Conservation (phyloP, 2,797 vertebrate species). For the Lepus townsendii region DNA sequence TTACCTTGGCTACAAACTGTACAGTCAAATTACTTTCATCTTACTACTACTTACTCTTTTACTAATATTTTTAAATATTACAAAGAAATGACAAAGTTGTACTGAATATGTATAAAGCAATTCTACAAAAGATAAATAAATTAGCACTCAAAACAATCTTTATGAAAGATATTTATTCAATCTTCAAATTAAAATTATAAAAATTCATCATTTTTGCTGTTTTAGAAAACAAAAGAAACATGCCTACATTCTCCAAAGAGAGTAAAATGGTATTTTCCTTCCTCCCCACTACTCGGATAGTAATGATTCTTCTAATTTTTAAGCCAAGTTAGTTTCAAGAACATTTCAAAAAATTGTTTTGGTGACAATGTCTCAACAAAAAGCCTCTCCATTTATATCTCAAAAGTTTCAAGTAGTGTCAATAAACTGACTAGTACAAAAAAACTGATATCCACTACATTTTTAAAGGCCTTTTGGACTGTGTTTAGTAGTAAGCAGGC, state of each 20-base stretch:
- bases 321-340: slow-evolving; percentile 79
- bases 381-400: slow-evolving; percentile 85
- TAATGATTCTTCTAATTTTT: slow-evolving; percentile 80
- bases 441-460: slow-evolving; percentile 76
- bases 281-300: slow-evolving; percentile 82
- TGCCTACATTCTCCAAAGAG: slow-evolving; percentile 62
- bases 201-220: slow-evolving; percentile 77
- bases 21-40: slow-evolving; percentile 80
- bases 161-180: slow-evolving; percentile 84
- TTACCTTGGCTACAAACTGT: slow-evolving; percentile 82
- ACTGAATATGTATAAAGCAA: slow-evolving; percentile 83
- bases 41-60: slow-evolving; percentile 65
- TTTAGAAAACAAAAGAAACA: slow-evolving; percentile 79
- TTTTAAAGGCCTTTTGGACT: slow-evolving; percentile 88
- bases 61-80: slow-evolving; percentile 82
- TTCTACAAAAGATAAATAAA: slow-evolving; percentile 86
- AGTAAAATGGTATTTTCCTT: slow-evolving; percentile 72
- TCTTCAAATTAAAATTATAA: slow-evolving; percentile 83
- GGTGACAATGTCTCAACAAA: slow-evolving; percentile 82
- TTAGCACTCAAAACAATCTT: slow-evolving; percentile 86
- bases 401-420: slow-evolving; percentile 83
- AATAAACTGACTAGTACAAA: slow-evolving; percentile 86
- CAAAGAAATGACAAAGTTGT: slow-evolving; percentile 86
- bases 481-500: slow-evolving; percentile 93
- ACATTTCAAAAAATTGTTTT: slow-evolving; percentile 81